Evolutionary conservation across 2,888 invertebrate species (phyloP).

Genomic region (Sphecodes monilicornis): DNA sequence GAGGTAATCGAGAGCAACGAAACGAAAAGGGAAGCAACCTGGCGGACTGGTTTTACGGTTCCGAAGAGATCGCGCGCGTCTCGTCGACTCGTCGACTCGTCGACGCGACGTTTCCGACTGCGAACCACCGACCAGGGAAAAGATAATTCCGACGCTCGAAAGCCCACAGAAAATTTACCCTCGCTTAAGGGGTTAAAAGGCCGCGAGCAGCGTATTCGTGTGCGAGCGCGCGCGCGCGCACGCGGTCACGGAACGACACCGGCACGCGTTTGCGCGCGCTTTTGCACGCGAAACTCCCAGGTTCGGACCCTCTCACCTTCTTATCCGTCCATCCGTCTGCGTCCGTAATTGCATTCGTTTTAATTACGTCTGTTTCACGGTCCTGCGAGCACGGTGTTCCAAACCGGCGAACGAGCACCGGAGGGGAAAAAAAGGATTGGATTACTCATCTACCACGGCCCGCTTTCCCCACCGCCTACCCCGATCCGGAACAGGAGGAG

Average conservation of each 20-base stretch:
- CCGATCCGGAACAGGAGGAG: neutral
- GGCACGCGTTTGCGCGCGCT: neutral
- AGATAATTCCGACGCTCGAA: slow-evolving; percentile 10
- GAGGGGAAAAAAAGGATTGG: slow-evolving; percentile 16
- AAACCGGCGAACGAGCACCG: slow-evolving; percentile 9
- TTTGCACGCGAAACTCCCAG: neutral
- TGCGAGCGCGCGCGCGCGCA: too few relatives aligned
- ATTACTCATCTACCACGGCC: slow-evolving; percentile 2
- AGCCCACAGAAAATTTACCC: slow-evolving; percentile 31
- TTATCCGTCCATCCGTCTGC: slow-evolving; percentile 14
- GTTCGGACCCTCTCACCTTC: slow-evolving; percentile 20
- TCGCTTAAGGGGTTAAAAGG: slow-evolving; percentile 45
- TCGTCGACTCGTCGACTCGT: neutral
- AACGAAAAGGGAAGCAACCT: neutral
- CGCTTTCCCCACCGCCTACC: neutral
- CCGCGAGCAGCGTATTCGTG: slow-evolving; percentile 6
- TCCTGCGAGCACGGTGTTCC: slow-evolving; percentile 27
- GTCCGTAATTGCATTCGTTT: slow-evolving; percentile 69
- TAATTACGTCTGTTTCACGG: slow-evolving; percentile 70
- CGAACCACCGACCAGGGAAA: neutral
- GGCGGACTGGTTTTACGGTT: slow-evolving; percentile 12
- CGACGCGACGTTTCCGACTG: neutral
- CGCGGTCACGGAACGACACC: slow-evolving; percentile 7
- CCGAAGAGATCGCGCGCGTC: neutral
- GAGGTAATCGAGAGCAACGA: neutral